Percentiles rank a stretch among this genome's conserved stretches.
Conservation (phyloP, 2,113 vertebrate genomes). For the Lagopus leucura region DNA sequence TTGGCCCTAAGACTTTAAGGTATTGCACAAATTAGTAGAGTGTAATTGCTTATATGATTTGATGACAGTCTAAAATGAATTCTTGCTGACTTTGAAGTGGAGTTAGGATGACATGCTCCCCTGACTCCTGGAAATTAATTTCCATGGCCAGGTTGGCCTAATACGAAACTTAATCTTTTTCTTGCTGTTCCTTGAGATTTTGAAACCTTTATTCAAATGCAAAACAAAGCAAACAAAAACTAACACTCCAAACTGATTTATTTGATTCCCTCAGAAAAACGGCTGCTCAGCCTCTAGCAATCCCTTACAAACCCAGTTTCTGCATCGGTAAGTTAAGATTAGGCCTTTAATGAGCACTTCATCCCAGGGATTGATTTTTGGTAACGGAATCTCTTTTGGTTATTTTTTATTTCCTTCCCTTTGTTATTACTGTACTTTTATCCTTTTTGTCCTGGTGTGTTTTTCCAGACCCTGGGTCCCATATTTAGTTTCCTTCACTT, state of each 20-base stretch:
- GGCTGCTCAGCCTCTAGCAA: background rate
- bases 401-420: conserved; percentile 72
- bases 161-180: background rate
- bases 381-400: conserved; percentile 64
- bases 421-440: conserved; percentile 50
- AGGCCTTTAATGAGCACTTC: conserved; percentile 27
- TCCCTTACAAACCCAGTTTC: background rate
- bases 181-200: background rate
- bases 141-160: background rate
- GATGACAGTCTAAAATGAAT: conserved; percentile 16
- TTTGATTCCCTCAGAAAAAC: background rate
- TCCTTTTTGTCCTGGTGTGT: background rate
- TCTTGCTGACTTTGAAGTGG: conserved; percentile 1
- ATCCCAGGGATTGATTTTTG: conserved; percentile 34
- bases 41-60: conserved; percentile 18
- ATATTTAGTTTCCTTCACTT: conserved; percentile 39
- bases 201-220: background rate
- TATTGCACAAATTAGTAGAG: conserved; percentile 20
- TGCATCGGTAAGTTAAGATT: background rate
- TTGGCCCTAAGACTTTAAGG: conserved; percentile 11
- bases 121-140: conserved; percentile 17
- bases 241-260: background rate
- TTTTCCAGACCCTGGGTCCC: conserved; percentile 45
- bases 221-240: background rate
- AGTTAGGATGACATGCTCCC: conserved; percentile 32